Conservation (phyloP, 1,140 invertebrate genomes). For the Drosophila lacteicornis region DNA sequence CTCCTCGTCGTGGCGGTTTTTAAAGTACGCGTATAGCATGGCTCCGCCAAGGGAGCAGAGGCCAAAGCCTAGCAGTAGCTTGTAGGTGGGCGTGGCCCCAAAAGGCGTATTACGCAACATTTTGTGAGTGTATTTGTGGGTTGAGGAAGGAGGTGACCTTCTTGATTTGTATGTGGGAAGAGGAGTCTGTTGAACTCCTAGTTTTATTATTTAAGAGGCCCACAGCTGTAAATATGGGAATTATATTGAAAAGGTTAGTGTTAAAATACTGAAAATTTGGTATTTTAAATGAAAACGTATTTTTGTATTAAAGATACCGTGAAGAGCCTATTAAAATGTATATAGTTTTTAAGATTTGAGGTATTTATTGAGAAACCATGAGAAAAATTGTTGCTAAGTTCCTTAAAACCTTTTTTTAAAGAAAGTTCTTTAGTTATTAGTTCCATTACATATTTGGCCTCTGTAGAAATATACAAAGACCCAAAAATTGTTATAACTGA, state of each 20-base stretch:
- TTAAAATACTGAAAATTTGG: background rate
- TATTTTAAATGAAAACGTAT: background rate
- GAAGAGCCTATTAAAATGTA: no score
- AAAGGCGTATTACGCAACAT: constrained; percentile 79
- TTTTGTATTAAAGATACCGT: no score
- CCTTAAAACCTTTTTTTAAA: no score
- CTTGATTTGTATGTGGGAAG: background rate
- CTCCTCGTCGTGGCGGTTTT: constrained; percentile 72
- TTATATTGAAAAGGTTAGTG: no score
- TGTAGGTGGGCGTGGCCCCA: constrained; percentile 71
- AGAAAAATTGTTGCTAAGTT: no score
- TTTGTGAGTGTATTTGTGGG: constrained; percentile 22
- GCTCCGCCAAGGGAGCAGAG: constrained; percentile 80
- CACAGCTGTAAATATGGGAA: background rate
- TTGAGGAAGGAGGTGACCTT: background rate
- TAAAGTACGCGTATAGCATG: constrained; percentile 82
- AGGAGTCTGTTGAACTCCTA: constrained; percentile 1
- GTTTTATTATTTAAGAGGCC: background rate
- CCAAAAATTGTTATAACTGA: no score
- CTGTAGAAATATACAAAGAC: no score
- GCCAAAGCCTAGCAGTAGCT: constrained; percentile 80
- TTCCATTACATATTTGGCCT: no score
- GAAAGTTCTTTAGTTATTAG: no score
- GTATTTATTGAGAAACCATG: no score
- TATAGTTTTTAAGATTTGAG: no score